Conservation (phyloP, 2,113 vertebrate species). For the Haemorhous mexicanus region DNA sequence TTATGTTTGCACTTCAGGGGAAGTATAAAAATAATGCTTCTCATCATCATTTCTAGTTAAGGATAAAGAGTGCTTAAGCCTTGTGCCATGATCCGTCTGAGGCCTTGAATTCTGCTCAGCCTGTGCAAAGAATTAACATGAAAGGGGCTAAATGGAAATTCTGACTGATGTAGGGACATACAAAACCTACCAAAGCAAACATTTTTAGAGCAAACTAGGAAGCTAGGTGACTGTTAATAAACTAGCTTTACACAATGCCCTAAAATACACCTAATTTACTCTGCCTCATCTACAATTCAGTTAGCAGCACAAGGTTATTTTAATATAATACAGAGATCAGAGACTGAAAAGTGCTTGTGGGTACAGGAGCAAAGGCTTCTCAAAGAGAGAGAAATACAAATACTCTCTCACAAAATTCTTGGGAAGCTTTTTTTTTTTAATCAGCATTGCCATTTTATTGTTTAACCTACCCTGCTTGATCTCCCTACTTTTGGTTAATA, state of each 20-base stretch:
- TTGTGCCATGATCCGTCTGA: neutral
- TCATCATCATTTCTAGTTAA: neutral
- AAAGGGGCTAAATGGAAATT: neutral
- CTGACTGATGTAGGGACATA: neutral
- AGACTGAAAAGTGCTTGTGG: neutral
- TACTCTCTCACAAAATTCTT: neutral
- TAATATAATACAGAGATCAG: neutral
- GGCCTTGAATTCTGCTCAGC: neutral
- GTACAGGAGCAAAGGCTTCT: neutral
- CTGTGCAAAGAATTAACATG: neutral
- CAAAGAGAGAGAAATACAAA: conserved; percentile 43
- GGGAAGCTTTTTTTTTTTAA: conserved; percentile 22
- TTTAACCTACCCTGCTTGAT: conserved; percentile 65
- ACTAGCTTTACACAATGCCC: neutral
- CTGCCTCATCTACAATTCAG: neutral
- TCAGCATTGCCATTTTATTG: conserved; percentile 63
- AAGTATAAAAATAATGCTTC: neutral
- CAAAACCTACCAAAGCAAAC: neutral
- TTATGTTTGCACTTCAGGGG: neutral
- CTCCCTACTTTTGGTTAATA: conserved; percentile 72
- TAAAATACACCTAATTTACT: neutral
- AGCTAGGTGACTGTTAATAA: neutral
- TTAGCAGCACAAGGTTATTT: conserved; percentile 29
- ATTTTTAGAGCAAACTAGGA: neutral
- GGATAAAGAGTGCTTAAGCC: neutral